Base-by-base conservation (phyloP, 2,888 invertebrate species). In the Agapetus fuscipes region DNA sequence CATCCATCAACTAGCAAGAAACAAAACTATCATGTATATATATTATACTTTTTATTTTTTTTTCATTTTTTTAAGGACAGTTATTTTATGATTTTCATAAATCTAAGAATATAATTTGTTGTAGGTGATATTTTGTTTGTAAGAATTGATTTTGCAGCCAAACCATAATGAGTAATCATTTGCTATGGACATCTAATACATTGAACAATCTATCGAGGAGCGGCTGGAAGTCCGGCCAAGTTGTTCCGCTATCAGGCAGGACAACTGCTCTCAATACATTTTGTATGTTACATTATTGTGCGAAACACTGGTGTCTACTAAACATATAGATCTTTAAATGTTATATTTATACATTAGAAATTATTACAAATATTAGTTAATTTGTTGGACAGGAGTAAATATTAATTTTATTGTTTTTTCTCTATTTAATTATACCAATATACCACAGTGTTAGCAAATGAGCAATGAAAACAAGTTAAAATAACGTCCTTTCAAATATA, bases 401-500 rank as follows among this genome's bases (percentile, higher is more conserved):
- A n/a, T n/a, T n/a, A n/a, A n/a, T n/a, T n/a, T n/a, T n/a, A n/a
- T n/a, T n/a, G n/a, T n/a, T n/a, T n/a, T n/a, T n/a, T n/a, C n/a
- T n/a, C n/a, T n/a, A n/a, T n/a, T n/a, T n/a, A n/a, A n/a, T n/a
- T n/a, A n/a, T n/a, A n/a, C n/a, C n/a, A n/a, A n/a, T n/a, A n/a
- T 67, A 38, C 43, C 43, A 43, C 43, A 43, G 39, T 43, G 39
- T 43, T 28, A 43, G 43, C 38, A 31, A 37, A 43, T 43, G 38
- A 43, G 38, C 43, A 29, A 31, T 35, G 27, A 37, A 43, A 38
- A 37, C 43, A 38, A 37, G 42, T 34, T 38, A 28, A 33, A 24
- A 20, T 12, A 33, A 24, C n/a, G n/a, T n/a, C n/a, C n/a, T n/a
- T n/a, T n/a, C 20, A 33, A 24, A 32, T 14, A 34, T 15, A 27